Evolutionary conservation across 2,113 vertebrate species (phyloP).

Genomic region (Eulacestoma nigropectus): DNA sequence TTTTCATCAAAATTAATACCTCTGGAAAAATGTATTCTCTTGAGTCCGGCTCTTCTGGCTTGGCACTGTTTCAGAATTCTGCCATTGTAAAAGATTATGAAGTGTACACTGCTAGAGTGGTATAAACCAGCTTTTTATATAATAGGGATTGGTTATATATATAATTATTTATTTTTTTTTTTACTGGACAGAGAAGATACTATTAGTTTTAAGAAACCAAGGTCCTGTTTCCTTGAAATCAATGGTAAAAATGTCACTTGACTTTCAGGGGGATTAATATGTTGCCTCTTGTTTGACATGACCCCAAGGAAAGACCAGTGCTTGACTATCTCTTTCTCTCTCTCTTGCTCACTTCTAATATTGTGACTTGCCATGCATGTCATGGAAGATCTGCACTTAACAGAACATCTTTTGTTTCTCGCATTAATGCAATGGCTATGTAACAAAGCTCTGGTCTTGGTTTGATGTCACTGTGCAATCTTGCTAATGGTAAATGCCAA

Average conservation of each 20-base stretch:
- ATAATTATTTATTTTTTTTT: background rate
- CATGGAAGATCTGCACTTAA: background rate
- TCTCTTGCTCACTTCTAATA: background rate
- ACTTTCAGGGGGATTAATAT: background rate
- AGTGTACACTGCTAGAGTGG: background rate
- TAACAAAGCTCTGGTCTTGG: background rate
- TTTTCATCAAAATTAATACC: background rate
- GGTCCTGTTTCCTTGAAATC: background rate
- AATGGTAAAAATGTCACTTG: background rate
- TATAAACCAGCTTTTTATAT: background rate
- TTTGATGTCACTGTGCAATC: background rate
- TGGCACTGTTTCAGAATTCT: background rate
- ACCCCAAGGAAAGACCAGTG: background rate
- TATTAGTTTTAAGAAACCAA: background rate
- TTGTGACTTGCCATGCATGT: background rate
- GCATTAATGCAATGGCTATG: background rate
- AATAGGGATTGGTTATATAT: background rate
- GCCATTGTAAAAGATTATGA: background rate
- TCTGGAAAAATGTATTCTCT: background rate
- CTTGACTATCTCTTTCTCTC: background rate
- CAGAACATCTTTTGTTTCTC: background rate
- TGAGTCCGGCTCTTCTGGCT: background rate
- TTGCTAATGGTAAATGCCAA: background rate
- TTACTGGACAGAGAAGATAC: background rate
- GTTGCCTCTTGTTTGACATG: background rate